A percentile compares a stretch with the other conserved stretches of the same genome.
phyloP scores from a whole-genome alignment of 37 sponge, comb jelly and placozoan genomes.

The Hexactinellida sp. region DNA sequence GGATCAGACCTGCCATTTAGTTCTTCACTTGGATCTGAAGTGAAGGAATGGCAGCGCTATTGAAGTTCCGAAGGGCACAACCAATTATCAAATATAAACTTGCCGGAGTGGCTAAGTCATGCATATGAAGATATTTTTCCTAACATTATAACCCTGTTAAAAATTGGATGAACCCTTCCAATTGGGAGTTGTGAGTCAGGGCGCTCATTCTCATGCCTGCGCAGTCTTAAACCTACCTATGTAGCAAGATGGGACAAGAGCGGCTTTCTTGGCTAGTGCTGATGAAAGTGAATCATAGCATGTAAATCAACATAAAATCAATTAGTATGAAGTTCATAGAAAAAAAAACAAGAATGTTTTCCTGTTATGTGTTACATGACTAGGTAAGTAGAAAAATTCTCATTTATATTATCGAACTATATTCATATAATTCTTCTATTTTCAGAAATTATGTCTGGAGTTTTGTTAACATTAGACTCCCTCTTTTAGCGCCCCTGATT shows the following conservation, averaged over 20 bases:
- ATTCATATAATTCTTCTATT: not conserved
- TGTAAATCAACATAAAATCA: not conserved
- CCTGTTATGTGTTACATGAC: not conserved
- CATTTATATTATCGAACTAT: conserved; percentile 1
- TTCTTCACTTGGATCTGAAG: conserved; percentile 7
- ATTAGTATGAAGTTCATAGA: not conserved
- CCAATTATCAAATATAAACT: conserved; percentile 11
- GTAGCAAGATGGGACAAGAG: conserved; percentile 8
- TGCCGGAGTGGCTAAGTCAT: conserved; percentile 6
- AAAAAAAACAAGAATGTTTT: conserved; percentile 11
- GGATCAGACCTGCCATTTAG: conserved; percentile 13
- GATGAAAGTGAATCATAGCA: conserved; percentile 5
- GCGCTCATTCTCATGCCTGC: conserved; percentile 16
- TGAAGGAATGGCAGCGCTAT: conserved; percentile 18
- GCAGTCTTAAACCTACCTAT: not conserved
- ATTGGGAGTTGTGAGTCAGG: conserved; percentile 1
- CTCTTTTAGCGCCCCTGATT: too few species aligned
- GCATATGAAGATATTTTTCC: conserved; percentile 7
- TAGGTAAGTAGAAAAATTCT: not conserved
- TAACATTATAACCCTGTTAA: not conserved
- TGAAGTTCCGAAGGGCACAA: not conserved
- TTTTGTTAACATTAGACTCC: not conserved
- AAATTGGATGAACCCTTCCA: conserved; percentile 14
- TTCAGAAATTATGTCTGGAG: not conserved
- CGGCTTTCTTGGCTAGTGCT: not conserved